Evolutionary conservation across 2,797 vertebrate species (phyloP).

Genomic region (Nasua narica): DNA sequence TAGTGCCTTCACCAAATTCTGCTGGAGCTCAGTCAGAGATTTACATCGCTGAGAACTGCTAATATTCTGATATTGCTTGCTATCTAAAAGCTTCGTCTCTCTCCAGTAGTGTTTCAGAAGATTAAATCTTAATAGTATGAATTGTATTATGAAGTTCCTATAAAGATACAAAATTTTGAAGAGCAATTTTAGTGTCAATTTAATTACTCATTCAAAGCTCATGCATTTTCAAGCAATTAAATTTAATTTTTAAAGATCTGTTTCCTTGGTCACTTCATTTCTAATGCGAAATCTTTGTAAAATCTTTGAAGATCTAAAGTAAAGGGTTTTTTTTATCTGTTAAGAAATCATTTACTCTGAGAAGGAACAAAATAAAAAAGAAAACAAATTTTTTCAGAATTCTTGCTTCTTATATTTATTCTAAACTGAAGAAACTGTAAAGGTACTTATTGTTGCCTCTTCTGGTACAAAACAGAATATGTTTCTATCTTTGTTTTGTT

Average conservation of each 20-base stretch:
- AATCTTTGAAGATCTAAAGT: background rate
- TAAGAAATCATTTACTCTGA: background rate
- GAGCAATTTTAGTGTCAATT: constrained; percentile 16
- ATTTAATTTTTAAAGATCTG: constrained; percentile 50
- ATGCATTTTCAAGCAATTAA: constrained; percentile 26
- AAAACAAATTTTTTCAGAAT: background rate
- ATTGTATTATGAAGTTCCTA: constrained; percentile 7
- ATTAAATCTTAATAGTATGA: constrained; percentile 46
- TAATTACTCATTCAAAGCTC: background rate
- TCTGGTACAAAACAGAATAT: background rate
- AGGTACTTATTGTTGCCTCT: background rate
- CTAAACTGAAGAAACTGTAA: background rate
- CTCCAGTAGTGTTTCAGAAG: background rate
- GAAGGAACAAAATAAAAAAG: background rate
- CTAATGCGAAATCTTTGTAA: background rate
- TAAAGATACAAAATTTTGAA: constrained; percentile 12
- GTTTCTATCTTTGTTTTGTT: background rate
- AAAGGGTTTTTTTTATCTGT: background rate
- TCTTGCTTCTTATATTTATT: background rate
- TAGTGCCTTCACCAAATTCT: background rate
- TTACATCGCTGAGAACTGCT: background rate
- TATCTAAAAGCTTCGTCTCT: constrained; percentile 7
- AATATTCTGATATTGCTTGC: background rate
- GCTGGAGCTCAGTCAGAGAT: background rate
- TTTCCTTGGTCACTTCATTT: background rate